Conservation (phyloP, 2,113 vertebrate species). For the Atractosteus spatula region DNA sequence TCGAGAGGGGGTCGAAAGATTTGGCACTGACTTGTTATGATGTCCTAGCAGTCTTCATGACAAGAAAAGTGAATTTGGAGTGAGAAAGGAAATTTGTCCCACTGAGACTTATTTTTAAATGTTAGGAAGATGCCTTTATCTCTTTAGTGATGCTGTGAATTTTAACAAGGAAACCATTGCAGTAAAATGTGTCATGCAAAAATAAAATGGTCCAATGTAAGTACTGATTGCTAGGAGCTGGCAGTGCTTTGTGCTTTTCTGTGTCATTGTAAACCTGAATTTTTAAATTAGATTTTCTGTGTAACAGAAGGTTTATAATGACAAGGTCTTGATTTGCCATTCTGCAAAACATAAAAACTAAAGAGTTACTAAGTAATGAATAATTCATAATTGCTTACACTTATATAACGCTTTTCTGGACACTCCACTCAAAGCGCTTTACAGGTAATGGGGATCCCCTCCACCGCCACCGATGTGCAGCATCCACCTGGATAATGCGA, state of each 20-base stretch:
- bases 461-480: too few species aligned
- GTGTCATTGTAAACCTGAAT: background rate
- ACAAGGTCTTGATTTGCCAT: too few species aligned
- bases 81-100: slow-evolving; percentile 27
- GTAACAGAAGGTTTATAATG: too few species aligned
- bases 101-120: slow-evolving; percentile 29
- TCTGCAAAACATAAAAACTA: too few species aligned
- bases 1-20: slow-evolving; percentile 12
- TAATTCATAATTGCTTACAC: too few species aligned
- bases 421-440: too few species aligned
- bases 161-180: slow-evolving; percentile 13
- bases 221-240: background rate
- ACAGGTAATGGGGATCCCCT: too few species aligned
- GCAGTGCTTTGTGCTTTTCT: background rate
- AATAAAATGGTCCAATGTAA: background rate
- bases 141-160: slow-evolving; percentile 26
- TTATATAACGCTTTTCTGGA: too few species aligned
- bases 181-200: slow-evolving; percentile 25
- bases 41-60: too few species aligned
- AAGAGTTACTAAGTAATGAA: too few species aligned
- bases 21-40: slow-evolving; percentile 20
- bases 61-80: background rate
- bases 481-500: too few species aligned
- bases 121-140: slow-evolving; percentile 24
- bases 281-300: too few species aligned